phyloP scores from a whole-genome alignment of 2,797 vertebrate species.

The Coranthus polyacanthus region DNA sequence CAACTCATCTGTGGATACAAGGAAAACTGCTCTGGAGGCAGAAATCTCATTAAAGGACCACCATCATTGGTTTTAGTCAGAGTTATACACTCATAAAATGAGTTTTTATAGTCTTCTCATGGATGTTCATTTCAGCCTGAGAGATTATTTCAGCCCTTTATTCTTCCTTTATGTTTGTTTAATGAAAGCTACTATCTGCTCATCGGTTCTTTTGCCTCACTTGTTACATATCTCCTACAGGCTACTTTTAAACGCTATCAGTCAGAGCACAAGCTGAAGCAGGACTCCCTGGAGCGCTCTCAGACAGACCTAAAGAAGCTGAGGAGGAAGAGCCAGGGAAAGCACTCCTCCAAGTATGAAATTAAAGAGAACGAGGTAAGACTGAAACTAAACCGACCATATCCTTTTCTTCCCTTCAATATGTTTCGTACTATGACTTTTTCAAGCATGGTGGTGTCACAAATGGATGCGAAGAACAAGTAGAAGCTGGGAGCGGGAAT shows the following conservation, averaged over 20 bases:
- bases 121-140: not conserved
- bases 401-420: not conserved
- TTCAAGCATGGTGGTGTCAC: not conserved
- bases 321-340: conserved; percentile 94
- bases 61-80: not conserved
- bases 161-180: not conserved
- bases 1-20: not conserved
- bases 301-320: conserved; percentile 96
- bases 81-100: too few relatives aligned
- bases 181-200: not conserved
- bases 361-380: conserved; percentile 94
- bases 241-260: conserved; percentile 97
- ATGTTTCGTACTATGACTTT: not conserved
- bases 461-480: not conserved
- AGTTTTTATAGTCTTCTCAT: not conserved
- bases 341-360: conserved; percentile 91
- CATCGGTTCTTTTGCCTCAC: not conserved
- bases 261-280: conserved; percentile 92
- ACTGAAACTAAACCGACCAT: not conserved
- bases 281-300: conserved; percentile 94
- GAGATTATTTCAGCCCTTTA: too few relatives aligned
- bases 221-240: conserved; percentile 72
- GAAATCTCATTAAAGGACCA: not conserved
- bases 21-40: not conserved
- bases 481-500: not conserved